Percentiles rank a stretch among this genome's conserved stretches.
These are phyloP conservation scores for Malurus melanocephalus DNA, from an alignment of 2,113 vertebrate genomes.

Conservation along the genomic window DNA sequence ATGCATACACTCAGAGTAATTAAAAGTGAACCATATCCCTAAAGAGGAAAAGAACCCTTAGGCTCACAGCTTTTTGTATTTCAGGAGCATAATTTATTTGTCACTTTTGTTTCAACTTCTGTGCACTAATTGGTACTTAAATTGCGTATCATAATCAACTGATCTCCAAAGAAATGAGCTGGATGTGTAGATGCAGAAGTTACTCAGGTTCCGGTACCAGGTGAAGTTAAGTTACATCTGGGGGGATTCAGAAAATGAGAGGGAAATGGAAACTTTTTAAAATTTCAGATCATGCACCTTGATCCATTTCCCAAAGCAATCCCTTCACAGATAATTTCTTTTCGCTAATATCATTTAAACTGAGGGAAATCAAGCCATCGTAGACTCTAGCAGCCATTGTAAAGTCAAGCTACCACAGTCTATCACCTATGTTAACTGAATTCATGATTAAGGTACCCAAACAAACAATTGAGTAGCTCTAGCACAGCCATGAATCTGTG, in stretches of 20 bases:
- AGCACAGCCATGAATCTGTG: not conserved
- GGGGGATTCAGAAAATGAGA: not conserved
- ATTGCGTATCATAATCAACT: not conserved
- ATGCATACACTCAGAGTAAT: not conserved
- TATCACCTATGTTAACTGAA: not conserved
- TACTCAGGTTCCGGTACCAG: not conserved
- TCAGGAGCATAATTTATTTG: not conserved
- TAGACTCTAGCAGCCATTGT: not conserved
- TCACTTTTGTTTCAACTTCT: not conserved
- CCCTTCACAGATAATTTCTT: not conserved
- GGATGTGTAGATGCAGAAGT: not conserved
- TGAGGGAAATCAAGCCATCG: not conserved
- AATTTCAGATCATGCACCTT: not conserved
- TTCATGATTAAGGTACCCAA: not conserved
- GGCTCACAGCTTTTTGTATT: not conserved
- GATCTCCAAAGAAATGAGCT: not conserved
- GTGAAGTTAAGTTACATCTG: not conserved
- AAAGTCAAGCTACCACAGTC: not conserved
- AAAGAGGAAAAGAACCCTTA: not conserved
- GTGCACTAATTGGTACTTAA: not conserved
- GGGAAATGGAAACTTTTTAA: not conserved
- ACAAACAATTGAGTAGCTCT: not conserved
- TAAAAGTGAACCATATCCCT: not conserved
- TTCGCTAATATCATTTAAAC: not conserved
- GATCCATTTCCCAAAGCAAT: not conserved